A percentile compares a stretch with the other conserved stretches of the same genome.
phyloP scores from a whole-genome alignment of 2,797 vertebrate species.

The Gymnoscopelus microlampas region DNA sequence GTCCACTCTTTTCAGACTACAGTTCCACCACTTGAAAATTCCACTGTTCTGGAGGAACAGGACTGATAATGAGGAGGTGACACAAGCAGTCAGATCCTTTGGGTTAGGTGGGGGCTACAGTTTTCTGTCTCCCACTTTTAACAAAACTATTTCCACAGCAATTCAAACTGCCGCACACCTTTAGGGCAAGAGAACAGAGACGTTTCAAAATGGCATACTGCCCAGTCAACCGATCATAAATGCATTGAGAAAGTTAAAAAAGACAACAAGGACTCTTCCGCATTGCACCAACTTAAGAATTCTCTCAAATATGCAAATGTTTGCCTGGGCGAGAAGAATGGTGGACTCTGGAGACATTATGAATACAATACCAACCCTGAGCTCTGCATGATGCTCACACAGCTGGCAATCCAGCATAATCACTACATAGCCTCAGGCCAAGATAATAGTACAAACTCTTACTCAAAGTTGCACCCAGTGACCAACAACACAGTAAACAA shows the following conservation, averaged over 20 bases:
- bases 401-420: background rate
- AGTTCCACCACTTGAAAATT: constrained; percentile 8
- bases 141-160: constrained; percentile 21
- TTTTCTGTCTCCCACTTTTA: constrained; percentile 5
- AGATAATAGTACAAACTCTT: constrained; percentile 39
- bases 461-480: constrained; percentile 20
- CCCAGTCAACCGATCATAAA: constrained; percentile 1
- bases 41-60: constrained; percentile 19
- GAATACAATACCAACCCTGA: constrained; percentile 28
- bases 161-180: constrained; percentile 25
- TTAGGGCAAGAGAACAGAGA: constrained; percentile 1
- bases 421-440: constrained; percentile 32
- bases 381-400: constrained; percentile 33
- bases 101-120: background rate
- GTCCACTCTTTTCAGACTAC: background rate
- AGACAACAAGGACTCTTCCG: constrained; percentile 32
- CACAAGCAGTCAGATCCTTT: constrained; percentile 5
- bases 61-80: constrained; percentile 44
- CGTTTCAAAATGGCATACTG: background rate
- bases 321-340: constrained; percentile 41
- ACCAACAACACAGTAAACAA: constrained; percentile 18
- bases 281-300: constrained; percentile 69
- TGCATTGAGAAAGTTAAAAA: background rate
- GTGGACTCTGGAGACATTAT: constrained; percentile 34
- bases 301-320: constrained; percentile 71